Evolutionary conservation across 2,113 vertebrate species (phyloP), one percentile per base, ranked within the genome.

Genomic region (Sterna hirundo): DNA sequence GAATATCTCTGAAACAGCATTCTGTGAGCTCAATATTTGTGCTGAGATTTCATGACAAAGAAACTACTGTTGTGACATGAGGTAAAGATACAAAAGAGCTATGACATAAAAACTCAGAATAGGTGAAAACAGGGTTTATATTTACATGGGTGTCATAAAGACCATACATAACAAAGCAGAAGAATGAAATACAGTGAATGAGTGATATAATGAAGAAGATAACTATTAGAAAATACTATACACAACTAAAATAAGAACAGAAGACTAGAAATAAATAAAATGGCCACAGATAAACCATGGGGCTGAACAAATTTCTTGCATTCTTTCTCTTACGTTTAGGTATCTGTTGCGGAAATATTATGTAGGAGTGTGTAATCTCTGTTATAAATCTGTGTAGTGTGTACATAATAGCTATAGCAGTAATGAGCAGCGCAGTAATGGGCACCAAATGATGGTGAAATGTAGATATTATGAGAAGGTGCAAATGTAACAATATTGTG

Each of bases 201-300:
- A 75, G 22, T 79, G 27, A 61, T 5, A 57, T 15, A 9, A 29
- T 13, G 32, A 74, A 9, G 11, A 55, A 79, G 9, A 40, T 20
- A 72, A 25, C 8, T 44, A 25, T 54, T 64, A 66, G 32, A 65
- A 91, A 83, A 84, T 10, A 49, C 2, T 38, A 32, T 12, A 9
- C 6, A 51, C 8, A 69, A 60, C 6, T 46, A 77, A 49, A 17
- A 54, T 4, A 51, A 62, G 27, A 76, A 19, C 5, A 77, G 32
- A 80, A 60, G 40, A 77, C 9, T 36, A 62, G 10, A 94, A 78
- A 64, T n/a, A 70, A 70, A 47, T 60, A 75, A 49, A 82, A 70
- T 4, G 61, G 2, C 40, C 46, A 30, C 15, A 70, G 44, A 77
- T 16, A 74, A 81, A 61, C 10, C 0, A 0, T 6, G 6, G 4